Base-by-base conservation (phyloP, 2,797 vertebrate species). In the Melanotaenia trifasciata region DNA sequence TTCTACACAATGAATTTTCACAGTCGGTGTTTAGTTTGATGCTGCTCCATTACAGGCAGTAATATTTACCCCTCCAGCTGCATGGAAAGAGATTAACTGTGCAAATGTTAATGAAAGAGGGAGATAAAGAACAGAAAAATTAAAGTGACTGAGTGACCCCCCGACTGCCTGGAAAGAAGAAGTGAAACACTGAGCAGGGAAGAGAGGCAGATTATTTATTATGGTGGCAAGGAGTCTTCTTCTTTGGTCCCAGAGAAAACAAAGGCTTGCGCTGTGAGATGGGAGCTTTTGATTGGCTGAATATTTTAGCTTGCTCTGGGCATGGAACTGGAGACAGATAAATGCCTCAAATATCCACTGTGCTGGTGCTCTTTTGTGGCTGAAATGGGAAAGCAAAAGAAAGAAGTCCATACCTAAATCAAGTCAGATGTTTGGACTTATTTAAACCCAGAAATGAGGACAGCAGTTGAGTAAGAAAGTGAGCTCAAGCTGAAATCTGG, bases 41-140 rank as follows among this genome's bases (percentile, higher is more conserved):
- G 61, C 47, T 16, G 64, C 72, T 80, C 64, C 83, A 77, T 86
- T 76, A 86, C 65, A 33, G 67, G 32, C 12, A 9, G 26, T 13
- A 75, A 67, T 84, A 72, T 85, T 90, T 62, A 72, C 67, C 83
- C 88, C 82, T 76, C 13, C 11, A 88, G 83, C 81, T 67, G 72
- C 68, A 32, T 67, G 83, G 84, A 72, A 83, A 84, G 80, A 85
- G 75, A 90, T 90, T 82, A 91, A 60, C 74, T 51, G 75, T 78
- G 84, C 68, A 78, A 86, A 84, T 81, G 85, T 80, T 89, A 83
- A 83, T 86, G 84, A 84, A 87, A 78, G 70, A 74, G n/a, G 45
- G 63, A 70, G 72, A 85, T 76, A 67, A 78, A 81, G 78, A 77
- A 61, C 16, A 22, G 57, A 63, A 47, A 76, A 74, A 69, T 20